phyloP scores from a whole-genome alignment of 2,797 vertebrate species.

The Cirrhinus mrigala region DNA sequence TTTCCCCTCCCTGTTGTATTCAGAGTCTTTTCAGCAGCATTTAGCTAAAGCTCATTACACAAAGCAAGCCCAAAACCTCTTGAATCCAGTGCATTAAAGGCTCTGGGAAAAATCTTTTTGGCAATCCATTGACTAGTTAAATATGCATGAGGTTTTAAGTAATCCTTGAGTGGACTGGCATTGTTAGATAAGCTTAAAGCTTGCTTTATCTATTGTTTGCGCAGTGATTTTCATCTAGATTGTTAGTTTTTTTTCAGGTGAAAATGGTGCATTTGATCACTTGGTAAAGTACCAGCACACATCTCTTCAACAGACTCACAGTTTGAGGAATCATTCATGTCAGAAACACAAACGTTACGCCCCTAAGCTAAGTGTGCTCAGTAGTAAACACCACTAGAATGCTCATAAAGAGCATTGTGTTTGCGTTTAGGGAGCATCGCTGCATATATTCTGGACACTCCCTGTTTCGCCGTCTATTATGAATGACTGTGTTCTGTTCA shows the following conservation, averaged over 20 bases:
- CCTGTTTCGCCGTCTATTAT: background rate
- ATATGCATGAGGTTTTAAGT: constrained; percentile 19
- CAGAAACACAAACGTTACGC: background rate
- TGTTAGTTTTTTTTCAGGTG: background rate
- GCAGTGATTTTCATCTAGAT: background rate
- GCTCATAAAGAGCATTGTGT: constrained; percentile 5
- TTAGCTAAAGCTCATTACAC: background rate
- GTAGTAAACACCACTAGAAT: background rate
- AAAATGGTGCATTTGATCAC: background rate
- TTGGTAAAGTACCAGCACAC: background rate
- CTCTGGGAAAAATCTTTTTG: background rate
- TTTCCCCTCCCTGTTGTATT: background rate
- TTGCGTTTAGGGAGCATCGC: constrained; percentile 15
- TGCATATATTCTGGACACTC: background rate
- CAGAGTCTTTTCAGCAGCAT: background rate
- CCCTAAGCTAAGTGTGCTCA: background rate
- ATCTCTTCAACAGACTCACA: background rate
- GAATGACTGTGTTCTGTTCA: background rate
- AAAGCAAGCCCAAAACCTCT: background rate
- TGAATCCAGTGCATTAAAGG: constrained; percentile 1
- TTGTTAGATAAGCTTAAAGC: background rate
- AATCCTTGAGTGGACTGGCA: background rate
- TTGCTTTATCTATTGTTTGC: background rate
- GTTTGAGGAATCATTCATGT: constrained; percentile 7
- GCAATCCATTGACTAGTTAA: background rate